Conservation (phyloP, 2,113 vertebrate genomes). For the Planiliza haematocheilus region DNA sequence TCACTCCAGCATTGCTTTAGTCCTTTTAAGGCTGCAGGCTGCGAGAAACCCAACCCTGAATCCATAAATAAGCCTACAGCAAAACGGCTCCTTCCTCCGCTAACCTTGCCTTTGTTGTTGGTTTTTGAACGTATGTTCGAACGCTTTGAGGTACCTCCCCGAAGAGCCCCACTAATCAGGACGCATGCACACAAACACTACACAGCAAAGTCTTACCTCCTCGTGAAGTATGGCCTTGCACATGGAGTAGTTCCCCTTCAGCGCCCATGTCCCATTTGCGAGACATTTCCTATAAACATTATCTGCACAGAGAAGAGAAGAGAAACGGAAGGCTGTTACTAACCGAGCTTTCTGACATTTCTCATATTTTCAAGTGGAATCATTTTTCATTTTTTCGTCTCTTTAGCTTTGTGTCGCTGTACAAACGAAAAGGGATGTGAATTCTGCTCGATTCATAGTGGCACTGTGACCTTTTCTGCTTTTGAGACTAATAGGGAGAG, state of each 20-base stretch:
- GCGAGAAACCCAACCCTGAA: conserved; percentile 6
- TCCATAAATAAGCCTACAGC: conserved; percentile 35
- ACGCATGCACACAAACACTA: neutral
- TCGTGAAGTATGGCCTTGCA: conserved; percentile 77
- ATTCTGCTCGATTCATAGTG: neutral
- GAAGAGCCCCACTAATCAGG: conserved; percentile 39
- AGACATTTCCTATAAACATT: conserved; percentile 77
- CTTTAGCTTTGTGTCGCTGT: neutral
- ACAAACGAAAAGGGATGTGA: neutral
- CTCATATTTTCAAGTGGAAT: neutral
- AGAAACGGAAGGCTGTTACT: neutral
- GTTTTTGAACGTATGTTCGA: conserved; percentile 14
- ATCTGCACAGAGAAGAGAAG: conserved; percentile 57
- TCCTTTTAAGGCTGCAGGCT: conserved; percentile 15
- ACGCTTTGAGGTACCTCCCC: neutral
- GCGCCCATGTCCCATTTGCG: conserved; percentile 74
- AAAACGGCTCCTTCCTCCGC: neutral
- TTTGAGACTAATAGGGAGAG: conserved; percentile 63
- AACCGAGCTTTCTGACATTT: neutral
- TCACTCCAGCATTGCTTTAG: neutral
- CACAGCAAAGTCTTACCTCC: conserved; percentile 62
- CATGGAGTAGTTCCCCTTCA: conserved; percentile 82
- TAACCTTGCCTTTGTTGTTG: conserved; percentile 26
- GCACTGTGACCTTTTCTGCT: conserved; percentile 60
- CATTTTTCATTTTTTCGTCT: neutral